Evolutionary conservation across 2,797 vertebrate genomes (phyloP), one percentile per base, ranked within the genome.

Genomic region (Mormyrus proboscirostris): DNA sequence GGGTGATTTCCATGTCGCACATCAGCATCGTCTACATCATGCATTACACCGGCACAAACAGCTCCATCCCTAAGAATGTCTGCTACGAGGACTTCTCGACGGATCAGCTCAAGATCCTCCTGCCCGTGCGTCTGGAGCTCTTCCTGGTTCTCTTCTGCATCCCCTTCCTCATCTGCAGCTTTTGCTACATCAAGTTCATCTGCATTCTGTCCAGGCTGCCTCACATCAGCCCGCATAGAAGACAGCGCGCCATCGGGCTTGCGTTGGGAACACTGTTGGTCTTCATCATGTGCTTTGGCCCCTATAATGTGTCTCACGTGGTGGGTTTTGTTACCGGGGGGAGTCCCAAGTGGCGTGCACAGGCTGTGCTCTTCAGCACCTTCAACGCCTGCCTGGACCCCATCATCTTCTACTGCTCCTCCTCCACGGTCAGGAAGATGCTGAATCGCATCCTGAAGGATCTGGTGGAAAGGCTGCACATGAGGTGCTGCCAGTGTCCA

Each of bases 131-230:
- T 0, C 90, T 96, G 83, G 95, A 96, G 91, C 88, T 95, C 53
- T 95, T 94, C 87, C 83, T 96, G 0, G 90, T 96, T 55, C 93
- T 96, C 10, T 96, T 97, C 92, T 93, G 91, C 47, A 19, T 94
- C 0, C 96, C 96, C 2, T 94, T 96, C 92, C 25, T 90, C 2
- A 88, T 96, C 94, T 96, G 95, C 91, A 50, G 91, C 90, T 96
- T 95, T 91, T 96, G 95, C 93, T 97, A 97, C 89, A 90, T 94
- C 92, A 96, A 94, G 76, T 96, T 95, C 0, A 92, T 96, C 86
- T 92, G 91, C 90, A 95, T 93, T 89, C 92, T 96, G 89, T 92
- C 92, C 8, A 90, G 91, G 0, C 92, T 93, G 62, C 93, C 94
- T 12, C 93, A 93, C 0, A 92, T 95, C 19, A 91, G 91, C 0